phyloP scores from a whole-genome alignment of 2,797 vertebrate species.

The Pagetopsis macropterus region DNA sequence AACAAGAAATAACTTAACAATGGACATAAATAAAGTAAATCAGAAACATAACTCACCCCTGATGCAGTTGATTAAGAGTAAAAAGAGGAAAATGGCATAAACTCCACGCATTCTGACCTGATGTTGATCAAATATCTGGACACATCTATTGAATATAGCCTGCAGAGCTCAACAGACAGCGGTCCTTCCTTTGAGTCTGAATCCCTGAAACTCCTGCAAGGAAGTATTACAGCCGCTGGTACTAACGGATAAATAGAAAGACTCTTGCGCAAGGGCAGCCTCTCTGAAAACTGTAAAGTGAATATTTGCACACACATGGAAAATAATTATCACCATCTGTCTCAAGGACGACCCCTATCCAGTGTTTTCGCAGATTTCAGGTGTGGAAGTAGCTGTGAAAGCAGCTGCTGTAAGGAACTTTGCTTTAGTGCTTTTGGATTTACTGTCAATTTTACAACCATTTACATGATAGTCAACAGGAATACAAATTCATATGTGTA shows the following conservation, averaged over 20 bases:
- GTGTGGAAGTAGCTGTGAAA: constrained; percentile 16
- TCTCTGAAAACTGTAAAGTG: constrained; percentile 63
- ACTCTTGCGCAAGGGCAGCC: constrained; percentile 67
- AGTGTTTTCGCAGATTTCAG: constrained; percentile 34
- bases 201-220: constrained; percentile 34
- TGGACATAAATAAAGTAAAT: background rate
- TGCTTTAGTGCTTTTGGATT: constrained; percentile 7
- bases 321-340: constrained; percentile 81
- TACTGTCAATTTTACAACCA: background rate
- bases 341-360: constrained; percentile 65
- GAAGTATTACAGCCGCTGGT: constrained; percentile 37
- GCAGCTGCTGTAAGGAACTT: constrained; percentile 6
- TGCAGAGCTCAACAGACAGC: constrained; percentile 25
- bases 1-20: constrained; percentile 10
- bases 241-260: constrained; percentile 34
- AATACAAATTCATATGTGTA: background rate
- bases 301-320: constrained; percentile 80
- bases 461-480: constrained; percentile 10
- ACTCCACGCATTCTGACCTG: constrained; percentile 70
- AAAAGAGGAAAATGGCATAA: constrained; percentile 60
- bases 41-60: constrained; percentile 72
- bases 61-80: constrained; percentile 60
- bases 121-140: constrained; percentile 7
- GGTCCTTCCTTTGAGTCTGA: constrained; percentile 10
- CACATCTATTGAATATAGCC: background rate